phyloP scores from a whole-genome alignment of 2,888 invertebrate genomes.

The Tiliacea citrago region DNA sequence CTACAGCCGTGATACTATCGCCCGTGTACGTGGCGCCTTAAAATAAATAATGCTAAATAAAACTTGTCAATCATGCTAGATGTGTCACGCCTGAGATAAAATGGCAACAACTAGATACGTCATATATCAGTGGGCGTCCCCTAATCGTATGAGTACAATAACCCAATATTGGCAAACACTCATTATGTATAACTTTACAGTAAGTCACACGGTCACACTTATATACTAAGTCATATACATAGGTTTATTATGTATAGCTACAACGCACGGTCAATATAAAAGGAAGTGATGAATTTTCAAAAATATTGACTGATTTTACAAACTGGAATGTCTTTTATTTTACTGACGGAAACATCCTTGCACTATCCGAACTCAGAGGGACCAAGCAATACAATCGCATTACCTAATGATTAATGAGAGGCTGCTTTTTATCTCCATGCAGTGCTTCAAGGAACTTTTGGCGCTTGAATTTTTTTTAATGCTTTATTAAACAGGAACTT shows the following conservation, averaged over 20 bases:
- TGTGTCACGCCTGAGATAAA: neutral
- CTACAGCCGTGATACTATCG: no score
- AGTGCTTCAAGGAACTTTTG: no score
- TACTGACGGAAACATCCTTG: neutral
- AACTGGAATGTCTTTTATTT: neutral
- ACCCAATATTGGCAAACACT: constrained; percentile 23
- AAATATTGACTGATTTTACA: neutral
- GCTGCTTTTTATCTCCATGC: no score
- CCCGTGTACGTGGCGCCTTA: no score
- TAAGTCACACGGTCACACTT: constrained; percentile 37
- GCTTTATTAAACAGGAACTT: no score
- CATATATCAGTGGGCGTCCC: constrained; percentile 1
- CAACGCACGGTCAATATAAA: neutral
- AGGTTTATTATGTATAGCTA: neutral
- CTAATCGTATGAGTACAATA: constrained; percentile 6
- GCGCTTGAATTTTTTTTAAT: no score
- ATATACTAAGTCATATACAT: constrained; percentile 16
- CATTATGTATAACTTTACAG: neutral
- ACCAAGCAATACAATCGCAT: neutral
- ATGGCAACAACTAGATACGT: neutral
- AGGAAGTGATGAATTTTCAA: neutral
- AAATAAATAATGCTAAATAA: neutral
- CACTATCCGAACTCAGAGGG: neutral
- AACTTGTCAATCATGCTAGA: neutral
- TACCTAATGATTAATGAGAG: no score